Evolutionary conservation across 2,113 vertebrate species (phyloP), one percentile per base, ranked within the genome.

Genomic region (Chionomys nivalis): DNA sequence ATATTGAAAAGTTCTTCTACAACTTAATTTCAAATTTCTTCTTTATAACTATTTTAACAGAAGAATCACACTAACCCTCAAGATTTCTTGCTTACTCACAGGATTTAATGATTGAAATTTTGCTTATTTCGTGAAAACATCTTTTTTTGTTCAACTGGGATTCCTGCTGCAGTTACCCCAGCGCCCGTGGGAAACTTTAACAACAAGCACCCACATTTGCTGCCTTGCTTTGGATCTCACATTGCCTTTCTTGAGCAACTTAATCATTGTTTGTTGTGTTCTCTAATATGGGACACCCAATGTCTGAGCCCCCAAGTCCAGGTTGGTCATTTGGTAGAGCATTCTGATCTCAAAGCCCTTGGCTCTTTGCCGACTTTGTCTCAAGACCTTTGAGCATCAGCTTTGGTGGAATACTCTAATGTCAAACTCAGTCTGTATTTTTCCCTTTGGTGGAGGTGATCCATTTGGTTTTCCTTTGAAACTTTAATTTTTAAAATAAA

Each of bases 11-110:
- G 1, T 66, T 88, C 31, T 79, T 89, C 55, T 55, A 61, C 44
- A 78, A 90, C 33, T 95, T 95, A 87, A 39, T 75, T 77, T 31
- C 44, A 94, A 31, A 70, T 63, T 94, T 82, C 14, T 75, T 79
- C 49, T n/a, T 72, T n/a, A 19, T 68, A 75, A 89, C 63, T 70
- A 65, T 75, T 90, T 81, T 39, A 90, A 78, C 13, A 36, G n/a
- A 44, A 87, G 65, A 26, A 58, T 39, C 13, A 75, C 14, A 42
- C 0, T 28, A 7, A 31, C 44, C 58, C 14, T 66, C 61, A 87
- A 7, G 21, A 73, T 72, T 90, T 94, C 21, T 17, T 65, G 61
- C 26, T 93, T 66, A 47, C 86, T n/a, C 79, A 28, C 7, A 49
- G 19, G 75, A 70, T 76, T 91, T 73, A n/a, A 93, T 95, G 23